Conservation (phyloP, 2,113 vertebrate genomes). For the Anolis carolinensis region DNA sequence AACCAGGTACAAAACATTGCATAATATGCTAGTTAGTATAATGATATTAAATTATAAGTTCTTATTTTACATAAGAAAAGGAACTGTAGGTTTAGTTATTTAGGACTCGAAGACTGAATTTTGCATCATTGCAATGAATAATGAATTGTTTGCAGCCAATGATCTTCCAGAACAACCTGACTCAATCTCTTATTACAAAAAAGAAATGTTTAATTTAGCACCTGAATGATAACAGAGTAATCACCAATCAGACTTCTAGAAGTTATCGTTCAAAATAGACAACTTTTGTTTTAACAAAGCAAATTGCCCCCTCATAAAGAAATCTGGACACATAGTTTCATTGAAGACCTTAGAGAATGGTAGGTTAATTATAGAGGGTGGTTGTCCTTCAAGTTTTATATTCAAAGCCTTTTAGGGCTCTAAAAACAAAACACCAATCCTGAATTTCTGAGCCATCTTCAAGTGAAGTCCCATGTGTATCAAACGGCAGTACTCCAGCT, state of each 20-base stretch:
- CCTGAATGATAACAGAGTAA: not conserved
- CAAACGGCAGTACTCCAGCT: too few species aligned
- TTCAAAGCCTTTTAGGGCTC: too few species aligned
- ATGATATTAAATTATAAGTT: not conserved
- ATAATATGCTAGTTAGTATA: not conserved
- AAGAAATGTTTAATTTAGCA: too few species aligned
- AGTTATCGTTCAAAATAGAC: not conserved
- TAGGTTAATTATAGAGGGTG: not conserved
- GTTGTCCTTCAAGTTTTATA: too few species aligned
- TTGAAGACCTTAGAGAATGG: not conserved
- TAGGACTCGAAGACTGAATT: not conserved
- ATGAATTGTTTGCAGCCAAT: not conserved
- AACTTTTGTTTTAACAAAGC: not conserved
- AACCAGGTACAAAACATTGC: not conserved
- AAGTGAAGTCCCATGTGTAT: too few species aligned
- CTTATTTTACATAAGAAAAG: too few species aligned
- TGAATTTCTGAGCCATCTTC: too few species aligned
- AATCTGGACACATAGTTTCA: not conserved
- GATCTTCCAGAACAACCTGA: not conserved
- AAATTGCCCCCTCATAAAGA: not conserved
- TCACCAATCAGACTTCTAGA: not conserved
- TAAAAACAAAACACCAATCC: too few species aligned
- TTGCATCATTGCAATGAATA: too few species aligned
- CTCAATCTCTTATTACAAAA: too few species aligned
- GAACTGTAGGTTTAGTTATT: too few species aligned